These are phyloP conservation scores for Apotomis capreana DNA, from an alignment of 2,888 invertebrate genomes.

Conservation along the genomic window DNA sequence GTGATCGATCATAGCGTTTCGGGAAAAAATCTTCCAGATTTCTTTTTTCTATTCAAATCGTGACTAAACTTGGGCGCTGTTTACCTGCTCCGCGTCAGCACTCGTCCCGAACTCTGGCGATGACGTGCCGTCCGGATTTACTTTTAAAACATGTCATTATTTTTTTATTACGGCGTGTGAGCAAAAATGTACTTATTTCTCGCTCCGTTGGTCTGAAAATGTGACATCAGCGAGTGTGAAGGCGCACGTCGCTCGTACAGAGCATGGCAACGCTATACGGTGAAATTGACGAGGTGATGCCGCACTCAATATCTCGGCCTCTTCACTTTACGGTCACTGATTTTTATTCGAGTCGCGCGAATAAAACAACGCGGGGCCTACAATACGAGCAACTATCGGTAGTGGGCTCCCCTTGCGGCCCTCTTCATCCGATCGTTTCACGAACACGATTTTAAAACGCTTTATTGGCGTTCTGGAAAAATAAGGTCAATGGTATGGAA, in stretches of 20 bases:
- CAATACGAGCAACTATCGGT: constrained; percentile 44
- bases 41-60: constrained; percentile 32
- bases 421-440: background rate
- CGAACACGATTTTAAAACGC: constrained; percentile 9
- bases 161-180: constrained; percentile 78
- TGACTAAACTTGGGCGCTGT: constrained; percentile 36
- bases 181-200: constrained; percentile 83
- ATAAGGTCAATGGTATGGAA: background rate
- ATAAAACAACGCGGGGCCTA: constrained; percentile 47
- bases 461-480: constrained; percentile 8
- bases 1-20: constrained; percentile 31
- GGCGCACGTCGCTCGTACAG: constrained; percentile 57
- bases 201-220: constrained; percentile 82
- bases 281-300: constrained; percentile 71
- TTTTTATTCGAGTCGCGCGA: constrained; percentile 64
- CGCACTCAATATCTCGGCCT: constrained; percentile 74
- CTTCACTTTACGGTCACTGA: constrained; percentile 73
- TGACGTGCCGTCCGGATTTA: constrained; percentile 58
- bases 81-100: constrained; percentile 31
- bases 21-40: constrained; percentile 34
- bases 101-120: constrained; percentile 18
- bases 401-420: constrained; percentile 25
- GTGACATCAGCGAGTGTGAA: constrained; percentile 80
- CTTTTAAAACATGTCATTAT: constrained; percentile 80
- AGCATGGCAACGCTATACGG: constrained; percentile 43